A percentile compares a stretch with the other conserved stretches of the same genome.
phyloP scores from a whole-genome alignment of 2,888 invertebrate genomes.

The Syrphus vitripennis region DNA sequence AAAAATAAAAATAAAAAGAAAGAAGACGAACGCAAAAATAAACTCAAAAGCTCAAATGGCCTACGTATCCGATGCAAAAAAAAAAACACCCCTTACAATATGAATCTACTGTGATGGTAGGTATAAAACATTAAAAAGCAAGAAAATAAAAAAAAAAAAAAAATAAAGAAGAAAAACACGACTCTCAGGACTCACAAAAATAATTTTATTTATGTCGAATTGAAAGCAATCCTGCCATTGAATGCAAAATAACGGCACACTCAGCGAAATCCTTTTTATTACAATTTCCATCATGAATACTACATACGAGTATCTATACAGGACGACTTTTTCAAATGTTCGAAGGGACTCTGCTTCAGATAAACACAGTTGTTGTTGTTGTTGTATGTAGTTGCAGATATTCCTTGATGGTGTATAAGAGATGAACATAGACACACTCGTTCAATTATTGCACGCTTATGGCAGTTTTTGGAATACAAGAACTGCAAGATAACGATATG shows the following conservation, averaged over 20 bases:
- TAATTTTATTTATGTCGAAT: conserved; percentile 70
- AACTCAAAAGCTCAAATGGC: conserved; percentile 22
- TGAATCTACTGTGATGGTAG: conserved; percentile 1
- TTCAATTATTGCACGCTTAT: conserved; percentile 39
- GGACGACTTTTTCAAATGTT: background rate
- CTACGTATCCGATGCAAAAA: background rate
- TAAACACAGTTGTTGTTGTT: background rate
- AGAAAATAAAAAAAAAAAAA: background rate
- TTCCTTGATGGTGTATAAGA: background rate
- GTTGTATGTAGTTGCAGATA: background rate
- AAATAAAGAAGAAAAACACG: conserved; percentile 34
- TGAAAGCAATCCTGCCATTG: conserved; percentile 68
- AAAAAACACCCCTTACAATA: conserved; percentile 3
- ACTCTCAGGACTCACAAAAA: conserved; percentile 55
- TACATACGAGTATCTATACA: background rate
- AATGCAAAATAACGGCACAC: conserved; percentile 70
- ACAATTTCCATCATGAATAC: conserved; percentile 69
- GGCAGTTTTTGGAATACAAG: conserved; percentile 8
- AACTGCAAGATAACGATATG: background rate
- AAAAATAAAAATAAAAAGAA: background rate
- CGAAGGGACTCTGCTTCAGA: background rate
- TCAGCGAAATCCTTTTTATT: conserved; percentile 71
- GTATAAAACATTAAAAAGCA: conserved; percentile 28
- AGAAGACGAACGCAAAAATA: background rate
- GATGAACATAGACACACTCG: conserved; percentile 1